These are phyloP conservation scores for Scaptomyza parva DNA, from an alignment of 2,888 invertebrate species.

Conservation along the genomic window DNA sequence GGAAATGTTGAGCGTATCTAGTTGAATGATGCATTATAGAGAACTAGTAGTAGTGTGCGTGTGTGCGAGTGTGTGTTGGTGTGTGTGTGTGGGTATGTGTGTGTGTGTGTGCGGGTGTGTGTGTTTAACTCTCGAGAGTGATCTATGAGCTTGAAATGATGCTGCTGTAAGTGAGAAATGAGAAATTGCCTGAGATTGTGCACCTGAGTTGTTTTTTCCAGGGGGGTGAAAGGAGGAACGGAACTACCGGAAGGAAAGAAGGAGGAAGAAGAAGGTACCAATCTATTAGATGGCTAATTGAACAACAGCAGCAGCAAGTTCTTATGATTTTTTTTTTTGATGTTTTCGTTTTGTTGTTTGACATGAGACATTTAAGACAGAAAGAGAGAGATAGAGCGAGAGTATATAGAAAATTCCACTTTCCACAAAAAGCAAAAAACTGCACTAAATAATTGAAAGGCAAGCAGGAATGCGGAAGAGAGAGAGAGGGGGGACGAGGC, in stretches of 20 bases:
- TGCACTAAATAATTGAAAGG: conserved; percentile 64
- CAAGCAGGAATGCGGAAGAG: no score
- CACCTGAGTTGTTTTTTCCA: background rate
- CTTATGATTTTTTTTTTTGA: background rate
- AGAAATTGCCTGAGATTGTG: conserved; percentile 14
- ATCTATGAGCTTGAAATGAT: conserved; percentile 18
- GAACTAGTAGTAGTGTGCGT: background rate
- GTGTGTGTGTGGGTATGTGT: background rate
- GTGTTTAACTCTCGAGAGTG: conserved; percentile 1
- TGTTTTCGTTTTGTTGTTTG: background rate
- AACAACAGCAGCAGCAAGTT: conserved; percentile 20
- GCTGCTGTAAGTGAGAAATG: conserved; percentile 13
- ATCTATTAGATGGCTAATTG: conserved; percentile 44
- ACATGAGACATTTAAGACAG: background rate
- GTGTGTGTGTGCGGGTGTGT: background rate
- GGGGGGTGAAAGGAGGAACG: no score
- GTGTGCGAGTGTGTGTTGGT: conserved; percentile 1
- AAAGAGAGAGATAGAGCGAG: conserved; percentile 8
- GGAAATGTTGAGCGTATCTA: background rate
- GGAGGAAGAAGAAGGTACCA: background rate
- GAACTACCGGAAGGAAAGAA: no score
- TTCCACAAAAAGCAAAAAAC: conserved; percentile 5
- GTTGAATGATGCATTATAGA: conserved; percentile 21
- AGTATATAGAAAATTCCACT: conserved; percentile 12
- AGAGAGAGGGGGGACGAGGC: background rate